Evolutionary conservation across 2,113 vertebrate genomes (phyloP), one percentile per base, ranked within the genome.

Genomic region (Trogon surrucura): DNA sequence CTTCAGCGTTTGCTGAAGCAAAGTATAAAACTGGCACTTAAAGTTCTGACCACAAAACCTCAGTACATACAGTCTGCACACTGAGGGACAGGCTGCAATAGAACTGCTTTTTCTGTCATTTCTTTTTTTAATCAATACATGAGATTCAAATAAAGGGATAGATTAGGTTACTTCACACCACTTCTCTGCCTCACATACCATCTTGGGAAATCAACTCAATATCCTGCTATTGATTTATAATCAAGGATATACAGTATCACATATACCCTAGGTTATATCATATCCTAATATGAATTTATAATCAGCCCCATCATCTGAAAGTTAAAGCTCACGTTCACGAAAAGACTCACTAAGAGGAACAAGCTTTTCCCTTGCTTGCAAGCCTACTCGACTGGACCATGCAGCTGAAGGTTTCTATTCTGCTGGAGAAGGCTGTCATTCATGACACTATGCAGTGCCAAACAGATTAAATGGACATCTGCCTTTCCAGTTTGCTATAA

Each of bases 401-500:
- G 1, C n/a, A 80, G 80, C 83, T 81, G 72, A 88, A 81, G 61
- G 61, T 45, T 92, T 75, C 92, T 56, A 30, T 74, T 67, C 89
- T 85, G 74, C 57, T 85, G 53, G 51, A 79, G 23, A 57, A 87
- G 32, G 83, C 5, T 92, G 82, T 88, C 85, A 88, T 73, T 85
- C 61, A 36, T 8, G 19, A 86, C 77, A 89, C 67, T 92, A 95
- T 30, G 60, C 72, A 96, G 82, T 0, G 80, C 85, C 92, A 85
- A 95, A 71, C 44, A 85, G 88, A 88, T 93, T 74, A 95, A 96
- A 88, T 21, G 92, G 95, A 91, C 92, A 96, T 94, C 85, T 97
- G 95, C 93, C 91, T 95, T 94, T 90, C 65, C 80, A 89, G 79
- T 61, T 85, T 84, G 72, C 83, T 92, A 57, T 75, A 92, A 86